Percentiles rank a stretch among this genome's conserved stretches.
These are phyloP conservation scores for Carcinoscorpius rotundicauda DNA, from an alignment of 1,140 invertebrate genomes.

Conservation along the genomic window DNA sequence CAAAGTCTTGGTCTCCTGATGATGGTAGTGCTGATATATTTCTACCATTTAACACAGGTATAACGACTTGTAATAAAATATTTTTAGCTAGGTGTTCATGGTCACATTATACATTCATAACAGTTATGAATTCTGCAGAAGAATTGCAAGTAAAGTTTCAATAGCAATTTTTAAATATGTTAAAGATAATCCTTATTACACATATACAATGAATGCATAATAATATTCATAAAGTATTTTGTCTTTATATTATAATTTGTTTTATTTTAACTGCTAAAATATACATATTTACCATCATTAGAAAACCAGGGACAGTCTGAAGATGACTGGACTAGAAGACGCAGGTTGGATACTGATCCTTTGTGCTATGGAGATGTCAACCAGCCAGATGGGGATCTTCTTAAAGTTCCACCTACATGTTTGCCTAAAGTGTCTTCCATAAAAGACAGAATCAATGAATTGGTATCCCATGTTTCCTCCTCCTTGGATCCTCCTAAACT, in stretches of 20 bases:
- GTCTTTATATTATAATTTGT: too few relatives aligned
- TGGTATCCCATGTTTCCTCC: slow-evolving; percentile 41
- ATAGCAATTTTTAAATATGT: too few relatives aligned
- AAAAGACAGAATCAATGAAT: slow-evolving; percentile 48
- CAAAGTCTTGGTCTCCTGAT: slow-evolving; percentile 65
- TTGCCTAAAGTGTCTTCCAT: slow-evolving; percentile 31
- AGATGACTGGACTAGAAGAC: neutral
- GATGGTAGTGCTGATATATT: slow-evolving; percentile 32
- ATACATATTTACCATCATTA: neutral
- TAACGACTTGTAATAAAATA: too few relatives aligned
- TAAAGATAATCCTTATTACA: too few relatives aligned
- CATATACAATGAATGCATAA: too few relatives aligned
- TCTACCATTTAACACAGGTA: too few relatives aligned
- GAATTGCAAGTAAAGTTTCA: too few relatives aligned
- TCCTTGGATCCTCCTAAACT: slow-evolving; percentile 19
- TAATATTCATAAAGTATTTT: too few relatives aligned
- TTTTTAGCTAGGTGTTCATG: too few relatives aligned
- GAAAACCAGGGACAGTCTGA: neutral
- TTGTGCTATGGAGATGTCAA: neutral
- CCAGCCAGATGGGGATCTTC: neutral
- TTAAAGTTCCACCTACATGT: neutral
- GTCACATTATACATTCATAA: too few relatives aligned
- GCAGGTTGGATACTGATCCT: neutral
- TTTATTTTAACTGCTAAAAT: too few relatives aligned
- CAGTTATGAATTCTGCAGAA: too few relatives aligned